Evolutionary conservation across 2,797 vertebrate genomes (phyloP), one percentile per base, ranked within the genome.

Genomic region (Xerus rutilus): DNA sequence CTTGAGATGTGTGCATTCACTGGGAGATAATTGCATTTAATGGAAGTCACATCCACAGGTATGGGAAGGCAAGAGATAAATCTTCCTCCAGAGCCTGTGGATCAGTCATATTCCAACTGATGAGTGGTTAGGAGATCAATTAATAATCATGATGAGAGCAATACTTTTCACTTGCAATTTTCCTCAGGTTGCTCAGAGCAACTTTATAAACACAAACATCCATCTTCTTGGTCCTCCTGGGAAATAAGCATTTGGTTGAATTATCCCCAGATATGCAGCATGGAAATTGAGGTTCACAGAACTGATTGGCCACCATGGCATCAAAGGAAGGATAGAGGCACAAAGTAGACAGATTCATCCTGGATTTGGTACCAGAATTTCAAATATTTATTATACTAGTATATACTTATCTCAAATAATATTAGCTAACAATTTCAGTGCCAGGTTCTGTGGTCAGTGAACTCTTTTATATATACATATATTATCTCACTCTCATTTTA

Each of bases 41-140:
- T 95, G 81, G 94, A 90, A 95, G 82, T 77, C 70, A 74, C 93
- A 94, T 91, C 52, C 73, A 82, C 72, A 78, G 84, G 64, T 96
- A 94, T 96, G 43, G 64, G 39, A 86, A 95, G 45, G 88, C 88
- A 89, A 96, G 92, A 93, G 94, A 97, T 97, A 96, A 97, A 98
- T 97, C 96, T 97, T 97, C 84, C 81, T 84, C 59, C 57, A 35
- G 25, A 82, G 43, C 32, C 72, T 35, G 32, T 95, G 84, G 91
- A 95, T 96, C 93, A 65, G 76, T 98, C 91, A 95, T 96, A 95
- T 90, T 96, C 72, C 84, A 86, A 86, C 77, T 76, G 73, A 94
- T 86, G 89, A 94, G 91, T 74, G 52, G 94, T 70, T 95, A 69
- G 45, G 74, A 89, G 89, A 96, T 96, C 94, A 97, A 98, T 97